phyloP scores from a whole-genome alignment of 2,797 vertebrate genomes.

The Salmo trutta region DNA sequence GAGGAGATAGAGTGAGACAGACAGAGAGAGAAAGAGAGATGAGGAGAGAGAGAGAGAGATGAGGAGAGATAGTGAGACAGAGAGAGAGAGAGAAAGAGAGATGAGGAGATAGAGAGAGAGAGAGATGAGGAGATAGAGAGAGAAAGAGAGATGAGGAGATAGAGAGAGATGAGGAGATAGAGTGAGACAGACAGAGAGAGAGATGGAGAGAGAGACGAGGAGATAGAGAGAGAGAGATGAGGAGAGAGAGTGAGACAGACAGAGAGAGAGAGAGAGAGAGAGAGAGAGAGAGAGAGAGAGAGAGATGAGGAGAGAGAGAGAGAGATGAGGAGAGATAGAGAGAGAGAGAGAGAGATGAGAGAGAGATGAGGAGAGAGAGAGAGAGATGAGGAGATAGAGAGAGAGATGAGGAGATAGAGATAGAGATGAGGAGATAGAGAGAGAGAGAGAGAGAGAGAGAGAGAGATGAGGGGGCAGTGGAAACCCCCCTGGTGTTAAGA shows the following conservation, averaged over 20 bases:
- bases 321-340: neutral
- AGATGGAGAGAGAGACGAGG: slow-evolving; percentile 21
- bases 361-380: slow-evolving; percentile 4
- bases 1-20: neutral
- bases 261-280: neutral
- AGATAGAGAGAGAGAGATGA: neutral
- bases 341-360: slow-evolving; percentile 11
- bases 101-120: too few relatives aligned
- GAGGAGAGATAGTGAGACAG: slow-evolving; percentile 47
- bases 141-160: slow-evolving; percentile 25
- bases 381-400: slow-evolving; percentile 36
- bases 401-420: slow-evolving; percentile 18
- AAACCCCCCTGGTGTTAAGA: slow-evolving; percentile 71
- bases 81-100: neutral
- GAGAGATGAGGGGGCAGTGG: slow-evolving; percentile 66
- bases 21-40: slow-evolving; percentile 20
- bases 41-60: slow-evolving; percentile 47
- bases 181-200: slow-evolving; percentile 10
- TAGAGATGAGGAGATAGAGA: slow-evolving; percentile 2
- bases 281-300: neutral
- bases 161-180: slow-evolving; percentile 58
- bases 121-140: slow-evolving; percentile 3
- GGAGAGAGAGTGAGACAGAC: neutral
- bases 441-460: slow-evolving; percentile 36
- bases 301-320: slow-evolving; percentile 13